These are phyloP conservation scores for Copidosoma aretas DNA, from an alignment of 2,888 invertebrate species.

Conservation along the genomic window DNA sequence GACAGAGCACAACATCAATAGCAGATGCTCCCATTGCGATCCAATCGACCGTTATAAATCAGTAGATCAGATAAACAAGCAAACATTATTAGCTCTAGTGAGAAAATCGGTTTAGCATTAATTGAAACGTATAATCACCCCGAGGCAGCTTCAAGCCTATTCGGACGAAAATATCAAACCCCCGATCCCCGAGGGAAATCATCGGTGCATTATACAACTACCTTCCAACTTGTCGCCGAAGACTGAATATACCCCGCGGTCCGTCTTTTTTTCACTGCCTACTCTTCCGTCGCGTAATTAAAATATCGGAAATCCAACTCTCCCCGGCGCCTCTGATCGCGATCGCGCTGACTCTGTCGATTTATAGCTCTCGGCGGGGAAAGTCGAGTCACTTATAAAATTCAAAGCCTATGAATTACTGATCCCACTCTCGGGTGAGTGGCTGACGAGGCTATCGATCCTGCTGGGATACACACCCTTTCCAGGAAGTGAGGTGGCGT, in stretches of 20 bases:
- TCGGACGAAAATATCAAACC: not conserved
- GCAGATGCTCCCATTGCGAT: too few relatives aligned
- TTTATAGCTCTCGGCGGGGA: not conserved
- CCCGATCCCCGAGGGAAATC: not conserved
- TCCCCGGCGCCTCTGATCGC: too few relatives aligned
- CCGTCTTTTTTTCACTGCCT: not conserved
- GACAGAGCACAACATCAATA: too few relatives aligned
- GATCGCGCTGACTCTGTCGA: not conserved
- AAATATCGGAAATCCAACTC: conserved; percentile 22
- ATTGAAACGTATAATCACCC: not conserved
- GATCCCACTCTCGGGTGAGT: not conserved
- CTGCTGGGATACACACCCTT: not conserved
- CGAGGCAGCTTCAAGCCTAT: not conserved
- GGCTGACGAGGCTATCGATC: not conserved
- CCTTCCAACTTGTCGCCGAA: not conserved
- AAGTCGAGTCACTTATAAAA: conserved; percentile 2
- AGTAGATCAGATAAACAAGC: too few relatives aligned
- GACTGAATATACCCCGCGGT: not conserved
- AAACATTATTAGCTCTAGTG: not conserved
- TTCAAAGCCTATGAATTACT: not conserved
- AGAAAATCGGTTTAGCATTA: not conserved
- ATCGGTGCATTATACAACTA: not conserved
- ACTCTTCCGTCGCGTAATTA: conserved; percentile 2
- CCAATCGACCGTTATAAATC: too few relatives aligned
- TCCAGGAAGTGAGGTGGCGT: not conserved